These are phyloP conservation scores for Diplazon laetatorius DNA, from an alignment of 2,888 invertebrate species.

Conservation along the genomic window DNA sequence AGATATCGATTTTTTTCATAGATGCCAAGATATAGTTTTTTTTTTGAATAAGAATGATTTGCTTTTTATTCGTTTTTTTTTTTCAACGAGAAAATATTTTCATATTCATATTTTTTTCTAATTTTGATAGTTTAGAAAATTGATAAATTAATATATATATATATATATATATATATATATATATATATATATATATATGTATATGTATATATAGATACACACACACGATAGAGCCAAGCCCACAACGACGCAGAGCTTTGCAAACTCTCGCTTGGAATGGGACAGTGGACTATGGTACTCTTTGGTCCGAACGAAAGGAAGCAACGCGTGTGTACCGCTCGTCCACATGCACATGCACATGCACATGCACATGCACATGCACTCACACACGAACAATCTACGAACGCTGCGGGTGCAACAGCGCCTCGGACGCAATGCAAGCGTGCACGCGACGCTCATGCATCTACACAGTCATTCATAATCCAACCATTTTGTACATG, in stretches of 20 bases:
- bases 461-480: conserved; percentile 52
- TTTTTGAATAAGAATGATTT: too few species aligned
- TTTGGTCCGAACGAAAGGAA: conserved; percentile 25
- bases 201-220: neutral
- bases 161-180: neutral
- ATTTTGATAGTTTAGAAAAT: too few species aligned
- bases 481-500: neutral
- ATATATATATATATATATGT: neutral
- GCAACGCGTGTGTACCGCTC: neutral
- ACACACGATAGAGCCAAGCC: conserved; percentile 14
- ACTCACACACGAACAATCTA: too few species aligned
- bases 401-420: conserved; percentile 50
- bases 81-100: too few species aligned
- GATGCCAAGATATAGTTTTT: too few species aligned
- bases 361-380: conserved; percentile 14
- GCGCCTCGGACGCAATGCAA: conserved; percentile 44
- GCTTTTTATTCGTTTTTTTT: too few species aligned
- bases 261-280: conserved; percentile 55
- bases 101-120: too few species aligned
- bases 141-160: neutral
- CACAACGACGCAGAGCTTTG: conserved; percentile 47
- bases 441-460: conserved; percentile 42
- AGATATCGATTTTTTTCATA: too few species aligned
- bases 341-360: neutral
- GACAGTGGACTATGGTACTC: conserved; percentile 52